Evolutionary conservation across 2,888 invertebrate genomes (phyloP).

Genomic region (Watsonalla cultraria): DNA sequence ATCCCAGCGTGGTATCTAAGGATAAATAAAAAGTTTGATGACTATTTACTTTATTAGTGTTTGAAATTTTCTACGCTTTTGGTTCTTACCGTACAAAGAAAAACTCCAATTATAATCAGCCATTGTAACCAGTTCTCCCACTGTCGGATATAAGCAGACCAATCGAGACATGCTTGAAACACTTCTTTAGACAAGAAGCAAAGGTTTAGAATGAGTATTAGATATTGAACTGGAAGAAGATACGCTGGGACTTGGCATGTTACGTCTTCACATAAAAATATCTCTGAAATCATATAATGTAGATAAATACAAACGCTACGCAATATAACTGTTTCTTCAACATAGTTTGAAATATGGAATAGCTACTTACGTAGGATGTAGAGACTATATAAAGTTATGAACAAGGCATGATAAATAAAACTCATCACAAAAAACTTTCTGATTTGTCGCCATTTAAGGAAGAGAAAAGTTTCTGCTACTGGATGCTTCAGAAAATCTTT

Average conservation of each 20-base stretch:
- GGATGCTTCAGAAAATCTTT: constrained; percentile 90
- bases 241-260: constrained; percentile 61
- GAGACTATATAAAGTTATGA: constrained; percentile 85
- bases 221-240: constrained; percentile 74
- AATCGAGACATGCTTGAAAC: constrained; percentile 86
- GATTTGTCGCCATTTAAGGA: constrained; percentile 90
- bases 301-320: background rate
- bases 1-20: constrained; percentile 64
- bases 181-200: constrained; percentile 85
- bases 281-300: constrained; percentile 49
- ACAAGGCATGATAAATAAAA: constrained; percentile 86
- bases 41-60: too few species aligned
- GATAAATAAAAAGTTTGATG: constrained; percentile 8
- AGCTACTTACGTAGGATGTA: constrained; percentile 81
- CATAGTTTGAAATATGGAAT: background rate
- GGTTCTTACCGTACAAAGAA: constrained; percentile 80
- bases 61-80: background rate
- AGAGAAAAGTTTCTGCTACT: constrained; percentile 89
- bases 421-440: constrained; percentile 89
- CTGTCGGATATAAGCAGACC: constrained; percentile 84
- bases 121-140: constrained; percentile 94
- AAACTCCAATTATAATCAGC: constrained; percentile 85
- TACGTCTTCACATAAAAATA: constrained; percentile 70
- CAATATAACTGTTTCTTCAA: background rate
- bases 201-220: constrained; percentile 81